Evolutionary conservation across 1,140 invertebrate genomes (phyloP).

Genomic region (Drosophila lowei): DNA sequence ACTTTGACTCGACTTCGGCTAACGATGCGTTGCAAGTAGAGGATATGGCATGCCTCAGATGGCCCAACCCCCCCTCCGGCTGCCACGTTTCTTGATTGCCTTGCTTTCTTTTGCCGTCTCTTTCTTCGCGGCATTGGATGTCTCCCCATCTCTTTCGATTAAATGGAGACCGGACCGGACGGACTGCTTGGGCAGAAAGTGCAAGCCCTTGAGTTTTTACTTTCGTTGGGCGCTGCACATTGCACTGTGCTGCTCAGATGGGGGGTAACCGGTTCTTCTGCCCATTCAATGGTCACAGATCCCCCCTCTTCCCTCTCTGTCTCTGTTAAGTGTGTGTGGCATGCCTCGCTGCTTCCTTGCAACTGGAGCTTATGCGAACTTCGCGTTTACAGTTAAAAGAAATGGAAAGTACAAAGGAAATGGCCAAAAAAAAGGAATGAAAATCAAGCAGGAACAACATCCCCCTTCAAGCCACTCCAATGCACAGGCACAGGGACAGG

Average conservation of each 20-base stretch:
- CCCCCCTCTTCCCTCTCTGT: conserved; percentile 12
- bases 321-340: too few relatives aligned
- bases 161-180: conserved; percentile 30
- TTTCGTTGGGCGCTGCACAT: conserved; percentile 58
- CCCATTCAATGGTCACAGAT: conserved; percentile 49
- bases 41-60: conserved; percentile 39
- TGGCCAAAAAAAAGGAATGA: conserved; percentile 26
- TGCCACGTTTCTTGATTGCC: conserved; percentile 29
- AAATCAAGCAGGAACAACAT: neutral
- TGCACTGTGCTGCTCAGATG: too few relatives aligned
- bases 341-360: conserved; percentile 28
- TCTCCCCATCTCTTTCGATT: conserved; percentile 1
- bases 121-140: conserved; percentile 25
- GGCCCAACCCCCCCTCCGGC: conserved; percentile 4
- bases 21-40: conserved; percentile 76
- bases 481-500: neutral
- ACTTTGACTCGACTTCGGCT: conserved; percentile 37
- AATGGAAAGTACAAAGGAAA: conserved; percentile 69
- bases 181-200: conserved; percentile 70
- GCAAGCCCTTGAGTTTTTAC: conserved; percentile 83
- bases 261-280: conserved; percentile 61
- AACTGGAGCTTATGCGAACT: conserved; percentile 54
- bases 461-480: too few relatives aligned
- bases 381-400: conserved; percentile 75
- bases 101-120: conserved; percentile 30